Conservation (phyloP, 2,888 invertebrate species). For the Drosophila recens region DNA sequence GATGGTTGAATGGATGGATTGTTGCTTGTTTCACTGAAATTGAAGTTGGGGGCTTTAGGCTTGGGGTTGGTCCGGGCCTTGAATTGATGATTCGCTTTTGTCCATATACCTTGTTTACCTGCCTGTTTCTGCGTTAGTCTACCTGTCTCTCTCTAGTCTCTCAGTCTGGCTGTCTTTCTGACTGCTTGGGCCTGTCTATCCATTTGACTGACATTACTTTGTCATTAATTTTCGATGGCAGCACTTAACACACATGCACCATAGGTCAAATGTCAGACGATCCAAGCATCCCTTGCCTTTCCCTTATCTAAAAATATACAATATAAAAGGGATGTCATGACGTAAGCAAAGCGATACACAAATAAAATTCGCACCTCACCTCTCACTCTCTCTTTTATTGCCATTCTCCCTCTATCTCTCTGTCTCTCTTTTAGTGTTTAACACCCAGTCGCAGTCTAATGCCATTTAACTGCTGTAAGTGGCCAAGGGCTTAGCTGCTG, state of each 20-base stretch:
- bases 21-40: conserved; percentile 37
- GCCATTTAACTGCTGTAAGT: conserved; percentile 76
- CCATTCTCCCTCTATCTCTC: not conserved
- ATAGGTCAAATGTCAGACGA: conserved; percentile 69
- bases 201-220: conserved; percentile 84
- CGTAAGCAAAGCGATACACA: conserved; percentile 37
- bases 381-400: conserved; percentile 9
- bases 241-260: conserved; percentile 74
- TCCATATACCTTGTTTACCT: conserved; percentile 33
- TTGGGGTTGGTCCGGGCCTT: conserved; percentile 27
- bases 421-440: not conserved
- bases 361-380: conserved; percentile 41
- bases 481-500: conserved; percentile 73
- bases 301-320: conserved; percentile 47
- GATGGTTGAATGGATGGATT: conserved; percentile 59
- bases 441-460: conserved; percentile 47
- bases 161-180: conserved; percentile 33
- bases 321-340: conserved; percentile 29
- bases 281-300: conserved; percentile 43
- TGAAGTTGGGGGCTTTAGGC: conserved; percentile 21
- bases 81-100: conserved; percentile 62
- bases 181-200: conserved; percentile 66
- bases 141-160: conserved; percentile 29
- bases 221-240: conserved; percentile 83
- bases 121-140: conserved; percentile 22